Conservation (phyloP, 2,113 vertebrate genomes). For the Peromyscus maniculatus region DNA sequence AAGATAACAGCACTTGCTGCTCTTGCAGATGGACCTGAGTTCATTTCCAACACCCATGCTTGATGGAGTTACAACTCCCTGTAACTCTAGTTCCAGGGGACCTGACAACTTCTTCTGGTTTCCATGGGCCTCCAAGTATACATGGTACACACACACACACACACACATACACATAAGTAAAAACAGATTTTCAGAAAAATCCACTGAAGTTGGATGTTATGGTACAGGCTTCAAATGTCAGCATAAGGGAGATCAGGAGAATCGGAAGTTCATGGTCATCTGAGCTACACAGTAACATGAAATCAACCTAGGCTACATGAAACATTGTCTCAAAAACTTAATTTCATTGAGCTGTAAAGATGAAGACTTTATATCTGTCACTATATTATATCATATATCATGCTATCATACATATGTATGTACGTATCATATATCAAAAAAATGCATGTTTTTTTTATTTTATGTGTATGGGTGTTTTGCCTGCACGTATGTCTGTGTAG, state of each 20-base stretch:
- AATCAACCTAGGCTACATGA: neutral
- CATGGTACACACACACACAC: neutral
- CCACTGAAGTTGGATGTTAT: neutral
- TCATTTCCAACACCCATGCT: neutral
- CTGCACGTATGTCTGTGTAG: neutral
- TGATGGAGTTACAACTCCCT: too few species aligned
- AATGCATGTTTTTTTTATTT: neutral
- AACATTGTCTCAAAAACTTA: neutral
- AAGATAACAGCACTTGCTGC: neutral
- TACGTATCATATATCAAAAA: neutral
- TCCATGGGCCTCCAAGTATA: neutral
- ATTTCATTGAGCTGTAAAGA: neutral
- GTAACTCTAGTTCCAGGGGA: neutral
- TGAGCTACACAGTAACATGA: neutral
- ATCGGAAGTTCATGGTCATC: neutral
- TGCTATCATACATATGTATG: neutral
- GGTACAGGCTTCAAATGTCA: neutral
- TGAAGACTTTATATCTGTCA: neutral
- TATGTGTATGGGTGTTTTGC: neutral
- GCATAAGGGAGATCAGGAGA: neutral
- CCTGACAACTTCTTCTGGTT: neutral
- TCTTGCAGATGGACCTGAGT: neutral
- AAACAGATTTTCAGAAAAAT: neutral
- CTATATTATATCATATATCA: neutral
- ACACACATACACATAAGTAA: neutral